A percentile compares a stretch with the other conserved stretches of the same genome.
These are phyloP conservation scores for Patiria pectinifera DNA, from an alignment of 53 echinoderm and acorn worm genomes.

Conservation along the genomic window DNA sequence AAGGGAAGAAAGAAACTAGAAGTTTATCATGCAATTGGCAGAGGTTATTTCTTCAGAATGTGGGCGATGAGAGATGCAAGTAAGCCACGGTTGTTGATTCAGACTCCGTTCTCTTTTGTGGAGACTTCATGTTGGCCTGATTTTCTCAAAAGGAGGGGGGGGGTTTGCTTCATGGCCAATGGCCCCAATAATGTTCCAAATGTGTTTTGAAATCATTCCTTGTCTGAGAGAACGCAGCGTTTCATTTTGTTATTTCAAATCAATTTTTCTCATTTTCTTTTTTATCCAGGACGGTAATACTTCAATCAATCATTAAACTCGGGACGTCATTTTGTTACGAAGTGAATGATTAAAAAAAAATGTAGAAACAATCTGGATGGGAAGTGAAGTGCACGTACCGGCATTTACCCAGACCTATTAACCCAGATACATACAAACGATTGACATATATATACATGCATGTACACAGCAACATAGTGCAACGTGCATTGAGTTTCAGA, in stretches of 20 bases:
- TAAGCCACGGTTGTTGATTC: constrained; percentile 34
- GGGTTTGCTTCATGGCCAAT: not conserved
- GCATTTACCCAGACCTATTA: not conserved
- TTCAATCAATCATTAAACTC: constrained; percentile 21
- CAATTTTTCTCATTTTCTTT: not conserved
- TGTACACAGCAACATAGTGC: too few relatives aligned
- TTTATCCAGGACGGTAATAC: not conserved
- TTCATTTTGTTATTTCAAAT: not conserved
- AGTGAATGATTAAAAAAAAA: constrained; percentile 16
- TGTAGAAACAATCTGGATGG: not conserved
- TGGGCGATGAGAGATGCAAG: constrained; percentile 19
- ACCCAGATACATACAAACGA: not conserved
- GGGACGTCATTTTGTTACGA: not conserved
- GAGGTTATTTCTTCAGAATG: constrained; percentile 52
- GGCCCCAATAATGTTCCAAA: not conserved
- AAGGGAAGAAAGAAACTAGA: not conserved
- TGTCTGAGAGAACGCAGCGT: not conserved
- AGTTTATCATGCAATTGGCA: constrained; percentile 11
- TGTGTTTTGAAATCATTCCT: not conserved
- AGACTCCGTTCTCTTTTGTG: not conserved
- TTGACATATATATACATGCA: not conserved
- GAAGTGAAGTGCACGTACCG: not conserved
- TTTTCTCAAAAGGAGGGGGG: not conserved
- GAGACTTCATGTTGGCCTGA: not conserved
- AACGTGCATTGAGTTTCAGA: too few relatives aligned